These are phyloP conservation scores for Yasuhikotakia modesta DNA, from an alignment of 2,797 vertebrate species.

Conservation along the genomic window DNA sequence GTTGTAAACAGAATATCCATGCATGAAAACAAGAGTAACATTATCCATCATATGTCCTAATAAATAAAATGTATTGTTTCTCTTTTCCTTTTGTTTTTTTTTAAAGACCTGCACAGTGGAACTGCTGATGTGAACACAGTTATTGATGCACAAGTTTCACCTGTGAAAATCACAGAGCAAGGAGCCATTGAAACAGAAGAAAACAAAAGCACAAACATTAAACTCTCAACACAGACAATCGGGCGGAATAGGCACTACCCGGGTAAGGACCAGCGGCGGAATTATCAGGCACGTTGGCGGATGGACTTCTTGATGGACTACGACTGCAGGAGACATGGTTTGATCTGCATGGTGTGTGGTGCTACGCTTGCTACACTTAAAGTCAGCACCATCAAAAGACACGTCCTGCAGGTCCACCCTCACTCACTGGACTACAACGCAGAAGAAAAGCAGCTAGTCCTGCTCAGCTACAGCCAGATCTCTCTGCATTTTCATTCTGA, in stretches of 20 bases:
- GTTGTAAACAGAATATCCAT: too few species aligned
- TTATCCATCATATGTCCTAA: background rate
- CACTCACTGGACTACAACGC: slow-evolving; percentile 83
- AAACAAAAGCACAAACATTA: slow-evolving; percentile 15
- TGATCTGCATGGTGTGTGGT: slow-evolving; percentile 87
- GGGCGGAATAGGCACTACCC: slow-evolving; percentile 75
- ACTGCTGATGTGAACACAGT: slow-evolving; percentile 29
- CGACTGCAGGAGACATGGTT: slow-evolving; percentile 82
- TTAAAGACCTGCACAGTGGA: slow-evolving; percentile 57
- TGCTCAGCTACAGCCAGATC: slow-evolving; percentile 82
- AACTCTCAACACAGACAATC: background rate
- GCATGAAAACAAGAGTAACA: background rate
- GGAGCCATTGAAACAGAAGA: slow-evolving; percentile 36
- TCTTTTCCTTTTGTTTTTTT: background rate
- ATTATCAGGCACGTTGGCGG: slow-evolving; percentile 88
- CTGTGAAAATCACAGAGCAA: slow-evolving; percentile 31
- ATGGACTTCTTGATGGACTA: slow-evolving; percentile 91
- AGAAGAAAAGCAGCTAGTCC: slow-evolving; percentile 80
- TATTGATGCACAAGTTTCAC: slow-evolving; percentile 13
- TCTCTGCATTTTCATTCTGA: slow-evolving; percentile 77
- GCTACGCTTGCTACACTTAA: slow-evolving; percentile 83
- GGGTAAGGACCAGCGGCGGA: slow-evolving; percentile 84
- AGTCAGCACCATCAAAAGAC: slow-evolving; percentile 86
- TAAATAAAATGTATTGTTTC: background rate
- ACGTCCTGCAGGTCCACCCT: slow-evolving; percentile 89